Percentiles rank a stretch among this genome's conserved stretches.
Conservation (phyloP, 1,140 invertebrate genomes). For the Drosophila orosa region DNA sequence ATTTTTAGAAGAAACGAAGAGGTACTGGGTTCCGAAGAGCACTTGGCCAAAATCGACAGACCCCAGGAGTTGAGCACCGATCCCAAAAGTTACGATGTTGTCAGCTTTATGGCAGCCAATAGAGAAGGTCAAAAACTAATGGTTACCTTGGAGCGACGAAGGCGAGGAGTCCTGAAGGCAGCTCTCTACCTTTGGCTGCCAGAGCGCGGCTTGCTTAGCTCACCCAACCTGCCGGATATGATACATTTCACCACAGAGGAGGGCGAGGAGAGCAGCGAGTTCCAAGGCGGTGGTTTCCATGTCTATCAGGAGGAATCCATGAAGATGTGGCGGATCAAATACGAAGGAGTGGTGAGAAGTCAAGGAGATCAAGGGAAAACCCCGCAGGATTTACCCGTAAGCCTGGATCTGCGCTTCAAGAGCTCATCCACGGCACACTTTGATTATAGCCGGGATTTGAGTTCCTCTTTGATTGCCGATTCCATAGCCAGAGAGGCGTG, state of each 20-base stretch:
- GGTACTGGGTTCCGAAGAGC: constrained; percentile 36
- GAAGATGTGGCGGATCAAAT: constrained; percentile 66
- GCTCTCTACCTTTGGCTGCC: constrained; percentile 74
- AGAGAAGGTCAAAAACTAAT: constrained; percentile 62
- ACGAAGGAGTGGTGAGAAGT: constrained; percentile 47
- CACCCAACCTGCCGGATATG: constrained; percentile 75
- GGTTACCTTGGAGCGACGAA: constrained; percentile 65
- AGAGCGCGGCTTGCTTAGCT: constrained; percentile 41
- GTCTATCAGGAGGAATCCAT: constrained; percentile 70
- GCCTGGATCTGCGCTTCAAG: constrained; percentile 57
- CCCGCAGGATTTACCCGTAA: constrained; percentile 33
- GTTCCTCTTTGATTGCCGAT: constrained; percentile 72
- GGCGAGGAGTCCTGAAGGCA: constrained; percentile 69
- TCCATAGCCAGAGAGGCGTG: constrained; percentile 78
- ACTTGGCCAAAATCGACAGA: constrained; percentile 60
- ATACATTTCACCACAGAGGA: constrained; percentile 74
- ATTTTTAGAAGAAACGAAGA: constrained; percentile 69
- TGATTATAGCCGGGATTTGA: constrained; percentile 74
- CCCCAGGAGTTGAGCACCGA: constrained; percentile 63
- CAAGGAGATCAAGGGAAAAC: neutral
- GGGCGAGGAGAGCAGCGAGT: constrained; percentile 61
- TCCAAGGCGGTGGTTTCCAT: constrained; percentile 71
- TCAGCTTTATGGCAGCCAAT: constrained; percentile 78
- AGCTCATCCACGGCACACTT: constrained; percentile 62
- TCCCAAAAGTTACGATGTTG: constrained; percentile 78